Conservation (phyloP, 2,797 vertebrate species). For the Siniperca undulata region DNA sequence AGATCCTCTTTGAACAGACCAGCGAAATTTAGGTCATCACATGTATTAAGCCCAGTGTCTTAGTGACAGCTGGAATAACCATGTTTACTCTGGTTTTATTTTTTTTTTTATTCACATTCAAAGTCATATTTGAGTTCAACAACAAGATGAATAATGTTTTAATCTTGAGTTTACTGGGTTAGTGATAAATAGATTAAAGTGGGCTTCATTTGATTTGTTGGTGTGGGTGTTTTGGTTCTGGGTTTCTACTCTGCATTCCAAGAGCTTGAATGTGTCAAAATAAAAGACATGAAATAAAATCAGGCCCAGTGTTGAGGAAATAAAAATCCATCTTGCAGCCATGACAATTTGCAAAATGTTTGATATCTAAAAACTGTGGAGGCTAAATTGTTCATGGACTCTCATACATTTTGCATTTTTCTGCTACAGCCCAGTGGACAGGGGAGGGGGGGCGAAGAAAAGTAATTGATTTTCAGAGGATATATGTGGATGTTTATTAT, state of each 20-base stretch:
- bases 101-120: constrained; percentile 1
- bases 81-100: constrained; percentile 22
- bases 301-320: not conserved
- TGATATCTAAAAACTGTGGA: not conserved
- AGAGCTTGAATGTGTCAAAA: not conserved
- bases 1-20: constrained; percentile 74
- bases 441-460: not conserved
- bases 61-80: constrained; percentile 16
- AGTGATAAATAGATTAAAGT: not conserved
- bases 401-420: not conserved
- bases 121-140: constrained; percentile 12
- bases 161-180: not conserved
- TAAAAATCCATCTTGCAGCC: not conserved
- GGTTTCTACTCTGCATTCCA: not conserved
- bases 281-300: not conserved
- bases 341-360: not conserved
- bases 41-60: constrained; percentile 62
- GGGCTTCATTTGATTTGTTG: not conserved
- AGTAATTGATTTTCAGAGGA: not conserved
- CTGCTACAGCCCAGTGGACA: not conserved
- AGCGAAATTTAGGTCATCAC: constrained; percentile 77
- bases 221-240: not conserved
- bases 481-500: not conserved
- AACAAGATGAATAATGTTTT: not conserved
- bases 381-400: not conserved